A percentile compares a stretch with the other conserved stretches of the same genome.
Conservation (phyloP, 2,113 vertebrate genomes). For the Girardinichthys multiradiatus region DNA sequence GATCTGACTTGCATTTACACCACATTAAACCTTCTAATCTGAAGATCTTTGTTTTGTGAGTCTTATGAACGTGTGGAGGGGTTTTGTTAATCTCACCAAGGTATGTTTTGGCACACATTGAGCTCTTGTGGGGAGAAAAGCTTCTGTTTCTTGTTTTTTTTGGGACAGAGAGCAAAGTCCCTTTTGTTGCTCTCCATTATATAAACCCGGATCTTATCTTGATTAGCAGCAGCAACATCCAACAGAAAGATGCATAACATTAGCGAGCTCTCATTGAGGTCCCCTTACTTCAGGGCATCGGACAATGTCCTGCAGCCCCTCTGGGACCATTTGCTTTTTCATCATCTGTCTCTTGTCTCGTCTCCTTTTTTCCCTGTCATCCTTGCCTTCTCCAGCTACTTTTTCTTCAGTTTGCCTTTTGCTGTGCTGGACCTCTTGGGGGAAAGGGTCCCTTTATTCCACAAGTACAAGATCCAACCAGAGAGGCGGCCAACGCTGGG, state of each 20-base stretch:
- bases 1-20: neutral
- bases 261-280: slow-evolving; percentile 26
- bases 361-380: slow-evolving; percentile 73
- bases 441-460: slow-evolving; percentile 55
- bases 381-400: slow-evolving; percentile 71
- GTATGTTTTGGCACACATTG: slow-evolving; percentile 7
- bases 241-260: slow-evolving; percentile 63
- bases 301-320: slow-evolving; percentile 67
- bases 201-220: slow-evolving; percentile 45
- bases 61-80: neutral
- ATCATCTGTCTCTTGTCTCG: slow-evolving; percentile 61
- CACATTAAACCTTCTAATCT: neutral
- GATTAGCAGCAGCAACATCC: slow-evolving; percentile 23
- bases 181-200: slow-evolving; percentile 37
- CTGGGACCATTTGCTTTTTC: slow-evolving; percentile 71
- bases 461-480: slow-evolving; percentile 77
- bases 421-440: slow-evolving; percentile 71
- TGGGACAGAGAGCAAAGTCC: slow-evolving; percentile 24
- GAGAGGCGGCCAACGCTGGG: slow-evolving; percentile 57
- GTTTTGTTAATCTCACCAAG: slow-evolving; percentile 32
- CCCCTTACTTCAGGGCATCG: slow-evolving; percentile 32
- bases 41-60: neutral
- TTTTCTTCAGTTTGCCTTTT: slow-evolving; percentile 73
- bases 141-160: neutral
- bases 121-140: neutral